These are phyloP conservation scores for Thelohanellus kitauei DNA, from an alignment of 30 jellyfish, hydroid and myxozoan species.

Conservation along the genomic window DNA sequence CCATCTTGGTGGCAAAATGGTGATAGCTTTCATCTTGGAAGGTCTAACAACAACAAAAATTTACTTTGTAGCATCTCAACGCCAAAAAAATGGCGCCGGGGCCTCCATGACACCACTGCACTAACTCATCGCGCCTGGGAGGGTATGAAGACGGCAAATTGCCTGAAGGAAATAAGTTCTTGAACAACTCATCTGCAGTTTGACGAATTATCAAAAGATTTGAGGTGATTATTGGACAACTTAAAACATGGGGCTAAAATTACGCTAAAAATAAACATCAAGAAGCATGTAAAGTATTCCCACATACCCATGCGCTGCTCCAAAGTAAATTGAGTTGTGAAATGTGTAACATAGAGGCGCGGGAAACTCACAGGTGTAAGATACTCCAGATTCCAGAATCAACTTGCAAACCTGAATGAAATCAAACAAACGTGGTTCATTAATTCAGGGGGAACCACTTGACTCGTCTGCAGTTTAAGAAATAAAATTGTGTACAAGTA, in stretches of 20 bases:
- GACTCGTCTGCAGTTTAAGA: too few relatives aligned
- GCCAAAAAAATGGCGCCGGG: constrained; percentile 29
- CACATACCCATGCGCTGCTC: constrained; percentile 72
- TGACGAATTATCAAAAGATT: not conserved
- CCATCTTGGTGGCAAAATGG: constrained; percentile 15
- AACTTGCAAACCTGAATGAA: constrained; percentile 12
- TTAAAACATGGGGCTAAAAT: not conserved
- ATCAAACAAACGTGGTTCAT: not conserved
- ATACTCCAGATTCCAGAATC: constrained; percentile 14
- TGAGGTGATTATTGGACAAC: not conserved
- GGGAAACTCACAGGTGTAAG: constrained; percentile 5
- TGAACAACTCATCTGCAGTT: constrained; percentile 13
- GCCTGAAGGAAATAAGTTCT: constrained; percentile 25
- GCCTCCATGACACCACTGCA: constrained; percentile 89
- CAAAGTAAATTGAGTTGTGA: constrained; percentile 33
- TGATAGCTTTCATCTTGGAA: constrained; percentile 15
- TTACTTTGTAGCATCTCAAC: constrained; percentile 26
- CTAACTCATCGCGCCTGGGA: constrained; percentile 14
- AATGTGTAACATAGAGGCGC: constrained; percentile 19
- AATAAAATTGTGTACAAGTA: constrained; percentile 21
- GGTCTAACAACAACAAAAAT: not conserved
- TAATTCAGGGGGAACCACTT: too few relatives aligned
- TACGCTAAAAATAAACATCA: constrained; percentile 12
- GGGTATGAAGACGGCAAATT: constrained; percentile 31
- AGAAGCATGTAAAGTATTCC: constrained; percentile 21